Percentiles rank a stretch among this genome's conserved stretches.
Evolutionary conservation across 2,888 invertebrate genomes (phyloP).

Genomic region (Troglohyphantes excavatus): DNA sequence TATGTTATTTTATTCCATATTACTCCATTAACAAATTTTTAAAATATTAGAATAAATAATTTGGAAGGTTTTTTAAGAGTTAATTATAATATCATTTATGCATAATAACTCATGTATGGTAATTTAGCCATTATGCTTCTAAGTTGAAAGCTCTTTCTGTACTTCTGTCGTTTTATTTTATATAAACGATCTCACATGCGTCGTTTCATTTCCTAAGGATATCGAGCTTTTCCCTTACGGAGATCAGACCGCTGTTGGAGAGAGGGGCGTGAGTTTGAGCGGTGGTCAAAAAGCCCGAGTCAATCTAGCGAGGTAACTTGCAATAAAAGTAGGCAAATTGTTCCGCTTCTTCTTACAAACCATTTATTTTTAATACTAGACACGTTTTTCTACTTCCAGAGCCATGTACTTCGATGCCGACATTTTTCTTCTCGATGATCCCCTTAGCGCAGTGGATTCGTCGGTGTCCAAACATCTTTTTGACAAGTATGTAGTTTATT

Average conservation of each 20-base stretch:
- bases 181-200: too few relatives aligned
- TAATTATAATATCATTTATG: too few relatives aligned
- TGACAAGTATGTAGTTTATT: slow-evolving; percentile 76
- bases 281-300: slow-evolving; percentile 96
- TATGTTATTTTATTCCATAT: too few relatives aligned
- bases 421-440: slow-evolving; percentile 80
- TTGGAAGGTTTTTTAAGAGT: too few relatives aligned
- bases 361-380: neutral
- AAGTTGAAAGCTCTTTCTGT: too few relatives aligned
- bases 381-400: slow-evolving; percentile 44
- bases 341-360: neutral
- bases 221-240: slow-evolving; percentile 85
- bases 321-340: neutral
- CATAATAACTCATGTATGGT: too few relatives aligned
- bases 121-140: too few relatives aligned
- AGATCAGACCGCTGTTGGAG: slow-evolving; percentile 91
- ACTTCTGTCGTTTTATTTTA: too few relatives aligned
- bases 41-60: too few relatives aligned
- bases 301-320: slow-evolving; percentile 83
- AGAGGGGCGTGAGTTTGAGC: slow-evolving; percentile 93
- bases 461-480: slow-evolving; percentile 79
- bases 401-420: slow-evolving; percentile 80
- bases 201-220: slow-evolving; percentile 65
- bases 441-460: slow-evolving; percentile 80
- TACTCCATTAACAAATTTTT: too few relatives aligned